A percentile compares a stretch with the other conserved stretches of the same genome.
These are phyloP conservation scores for Prorops nasuta DNA, from an alignment of 1,140 invertebrate genomes.

Conservation along the genomic window DNA sequence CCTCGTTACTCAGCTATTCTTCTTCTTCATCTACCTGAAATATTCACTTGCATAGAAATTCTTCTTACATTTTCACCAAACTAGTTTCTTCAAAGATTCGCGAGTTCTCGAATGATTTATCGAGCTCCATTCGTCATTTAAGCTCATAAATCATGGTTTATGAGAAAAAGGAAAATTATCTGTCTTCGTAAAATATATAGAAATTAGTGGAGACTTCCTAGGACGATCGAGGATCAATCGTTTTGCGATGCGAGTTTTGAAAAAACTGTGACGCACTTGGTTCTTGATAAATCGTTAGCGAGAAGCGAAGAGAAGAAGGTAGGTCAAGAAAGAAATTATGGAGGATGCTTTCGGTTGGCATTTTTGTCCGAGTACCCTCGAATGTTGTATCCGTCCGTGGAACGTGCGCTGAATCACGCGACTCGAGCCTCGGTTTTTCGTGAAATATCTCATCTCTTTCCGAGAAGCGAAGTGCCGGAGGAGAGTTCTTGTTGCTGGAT, in stretches of 20 bases:
- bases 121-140: no score
- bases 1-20: conserved; percentile 8
- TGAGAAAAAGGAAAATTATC: no score
- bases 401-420: no score
- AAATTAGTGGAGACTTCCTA: no score
- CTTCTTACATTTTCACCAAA: no score
- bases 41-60: no score
- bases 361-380: background rate
- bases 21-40: conserved; percentile 8
- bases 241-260: background rate
- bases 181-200: no score
- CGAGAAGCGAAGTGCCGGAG: background rate
- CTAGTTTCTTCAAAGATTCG: no score
- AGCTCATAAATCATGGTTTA: no score
- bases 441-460: conserved; percentile 6
- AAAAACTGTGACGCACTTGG: background rate
- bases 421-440: no score
- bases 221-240: background rate
- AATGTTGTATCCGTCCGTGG: no score
- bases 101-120: no score
- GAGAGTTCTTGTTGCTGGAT: background rate
- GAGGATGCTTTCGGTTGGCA: background rate
- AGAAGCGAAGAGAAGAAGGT: background rate
- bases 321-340: conserved; percentile 4
- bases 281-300: background rate